Conservation (phyloP, 2,888 invertebrate species). For the Lucinisca nassula region DNA sequence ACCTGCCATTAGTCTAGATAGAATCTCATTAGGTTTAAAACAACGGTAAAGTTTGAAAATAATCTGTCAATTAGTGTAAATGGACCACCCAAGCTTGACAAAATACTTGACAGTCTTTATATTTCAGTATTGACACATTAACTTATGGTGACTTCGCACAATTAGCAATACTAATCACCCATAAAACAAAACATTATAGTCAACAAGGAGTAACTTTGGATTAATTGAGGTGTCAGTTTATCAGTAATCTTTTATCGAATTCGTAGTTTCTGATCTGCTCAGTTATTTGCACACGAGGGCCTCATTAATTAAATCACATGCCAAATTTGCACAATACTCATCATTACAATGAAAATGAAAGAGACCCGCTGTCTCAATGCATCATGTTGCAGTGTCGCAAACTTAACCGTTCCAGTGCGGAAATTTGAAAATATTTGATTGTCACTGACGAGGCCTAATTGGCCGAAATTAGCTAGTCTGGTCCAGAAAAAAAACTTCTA, state of each 20-base stretch:
- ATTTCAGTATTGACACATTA: background rate
- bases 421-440: no score
- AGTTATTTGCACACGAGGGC: constrained; percentile 38
- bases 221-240: background rate
- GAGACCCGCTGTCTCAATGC: no score
- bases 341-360: no score
- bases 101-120: background rate
- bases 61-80: background rate
- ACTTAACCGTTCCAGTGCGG: no score
- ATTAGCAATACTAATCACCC: background rate
- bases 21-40: background rate
- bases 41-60: background rate
- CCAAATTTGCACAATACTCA: background rate
- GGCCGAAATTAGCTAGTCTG: no score
- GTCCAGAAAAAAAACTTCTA: no score
- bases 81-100: constrained; percentile 2
- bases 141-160: constrained; percentile 4
- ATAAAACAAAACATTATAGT: background rate
- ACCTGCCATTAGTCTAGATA: background rate
- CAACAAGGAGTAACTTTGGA: background rate
- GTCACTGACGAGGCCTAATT: no score
- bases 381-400: no score
- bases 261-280: background rate
- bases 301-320: constrained; percentile 58
- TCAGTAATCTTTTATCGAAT: background rate